phyloP scores from a whole-genome alignment of 2,797 vertebrate species.

The Meriones psammophilus region DNA sequence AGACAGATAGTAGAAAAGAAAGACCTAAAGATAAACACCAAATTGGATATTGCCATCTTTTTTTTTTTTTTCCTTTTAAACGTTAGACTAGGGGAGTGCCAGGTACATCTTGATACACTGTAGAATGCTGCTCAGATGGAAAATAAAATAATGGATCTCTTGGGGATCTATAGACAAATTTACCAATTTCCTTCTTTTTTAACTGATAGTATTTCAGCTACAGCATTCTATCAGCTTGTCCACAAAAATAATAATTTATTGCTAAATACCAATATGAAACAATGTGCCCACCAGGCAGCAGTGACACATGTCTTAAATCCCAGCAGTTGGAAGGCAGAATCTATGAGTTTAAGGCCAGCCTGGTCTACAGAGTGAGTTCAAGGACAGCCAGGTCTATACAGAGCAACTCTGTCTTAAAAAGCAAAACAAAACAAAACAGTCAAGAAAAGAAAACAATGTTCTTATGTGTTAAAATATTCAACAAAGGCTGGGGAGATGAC shows the following conservation, averaged over 20 bases:
- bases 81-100: background rate
- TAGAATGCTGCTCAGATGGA: background rate
- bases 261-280: background rate
- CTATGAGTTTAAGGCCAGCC: background rate
- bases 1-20: background rate
- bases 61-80: no score
- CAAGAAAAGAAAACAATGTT: background rate
- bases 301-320: background rate
- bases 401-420: background rate
- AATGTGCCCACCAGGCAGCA: background rate
- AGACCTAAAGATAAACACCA: background rate
- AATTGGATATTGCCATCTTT: background rate
- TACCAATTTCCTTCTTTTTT: background rate
- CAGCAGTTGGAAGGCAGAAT: background rate
- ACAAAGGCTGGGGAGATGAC: no score
- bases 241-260: background rate
- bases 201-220: conserved; percentile 3
- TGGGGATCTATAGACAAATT: background rate
- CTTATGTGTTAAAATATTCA: background rate
- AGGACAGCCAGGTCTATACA: background rate
- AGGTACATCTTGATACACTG: no score
- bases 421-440: background rate
- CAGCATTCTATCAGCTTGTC: background rate
- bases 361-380: background rate
- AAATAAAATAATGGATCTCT: background rate